These are phyloP conservation scores for Sarcophaga subvicina DNA, from an alignment of 2,888 invertebrate species.

Conservation along the genomic window DNA sequence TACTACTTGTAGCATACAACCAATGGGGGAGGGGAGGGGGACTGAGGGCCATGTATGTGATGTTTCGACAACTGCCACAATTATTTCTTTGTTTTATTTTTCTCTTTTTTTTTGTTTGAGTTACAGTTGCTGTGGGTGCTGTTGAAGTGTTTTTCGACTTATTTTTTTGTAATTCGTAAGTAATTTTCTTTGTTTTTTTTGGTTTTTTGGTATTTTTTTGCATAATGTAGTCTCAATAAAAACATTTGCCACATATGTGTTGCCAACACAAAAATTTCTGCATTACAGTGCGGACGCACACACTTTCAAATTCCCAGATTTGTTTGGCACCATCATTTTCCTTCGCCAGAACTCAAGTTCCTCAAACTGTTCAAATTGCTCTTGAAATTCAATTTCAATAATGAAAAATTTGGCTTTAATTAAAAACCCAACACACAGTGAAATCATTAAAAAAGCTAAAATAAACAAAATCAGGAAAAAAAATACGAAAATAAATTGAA, in stretches of 20 bases:
- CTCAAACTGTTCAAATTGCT: slow-evolving; percentile 23
- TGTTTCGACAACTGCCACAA: slow-evolving; percentile 57
- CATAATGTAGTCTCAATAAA: slow-evolving; percentile 66
- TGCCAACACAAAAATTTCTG: slow-evolving; percentile 45
- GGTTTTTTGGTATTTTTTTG: slow-evolving; percentile 40
- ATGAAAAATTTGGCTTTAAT: slow-evolving; percentile 69
- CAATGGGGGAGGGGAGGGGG: background rate
- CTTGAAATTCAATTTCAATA: slow-evolving; percentile 67
- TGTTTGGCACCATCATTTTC: slow-evolving; percentile 18
- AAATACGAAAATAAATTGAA: slow-evolving; percentile 54
- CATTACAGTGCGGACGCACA: slow-evolving; percentile 39
- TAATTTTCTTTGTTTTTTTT: slow-evolving; percentile 48
- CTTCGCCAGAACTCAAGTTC: background rate
- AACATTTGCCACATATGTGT: slow-evolving; percentile 69
- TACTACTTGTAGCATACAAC: slow-evolving; percentile 7
- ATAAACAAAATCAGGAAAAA: slow-evolving; percentile 46
- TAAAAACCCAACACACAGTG: slow-evolving; percentile 65
- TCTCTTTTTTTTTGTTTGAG: background rate
- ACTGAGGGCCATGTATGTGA: background rate
- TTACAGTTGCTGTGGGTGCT: slow-evolving; percentile 47
- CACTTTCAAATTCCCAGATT: slow-evolving; percentile 41
- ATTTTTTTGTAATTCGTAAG: slow-evolving; percentile 48
- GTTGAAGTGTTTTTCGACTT: slow-evolving; percentile 24
- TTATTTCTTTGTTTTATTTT: slow-evolving; percentile 1
- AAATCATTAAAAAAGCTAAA: slow-evolving; percentile 62